phyloP scores from a whole-genome alignment of 2,888 invertebrate species.

The Axea sp. region DNA sequence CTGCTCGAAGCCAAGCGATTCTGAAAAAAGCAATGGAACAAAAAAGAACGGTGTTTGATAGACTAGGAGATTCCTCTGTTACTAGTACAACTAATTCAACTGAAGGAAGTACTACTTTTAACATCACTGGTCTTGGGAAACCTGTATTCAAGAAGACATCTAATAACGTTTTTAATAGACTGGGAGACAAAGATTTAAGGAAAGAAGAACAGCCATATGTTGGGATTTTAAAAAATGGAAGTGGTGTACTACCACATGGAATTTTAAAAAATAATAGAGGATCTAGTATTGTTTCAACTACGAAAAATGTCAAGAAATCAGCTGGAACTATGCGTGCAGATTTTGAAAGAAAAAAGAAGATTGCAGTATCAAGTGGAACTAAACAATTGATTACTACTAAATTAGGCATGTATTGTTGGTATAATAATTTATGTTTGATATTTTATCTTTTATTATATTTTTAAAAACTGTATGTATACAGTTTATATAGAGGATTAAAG shows the following conservation, averaged over 20 bases:
- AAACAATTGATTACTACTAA: constrained; percentile 68
- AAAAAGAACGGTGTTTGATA: constrained; percentile 80
- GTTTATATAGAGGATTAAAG: no score
- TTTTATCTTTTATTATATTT: no score
- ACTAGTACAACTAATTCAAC: constrained; percentile 77
- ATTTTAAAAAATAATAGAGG: constrained; percentile 71
- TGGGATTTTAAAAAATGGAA: constrained; percentile 74
- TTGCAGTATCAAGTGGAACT: constrained; percentile 63
- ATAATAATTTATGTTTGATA: background rate
- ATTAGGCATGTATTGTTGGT: constrained; percentile 67
- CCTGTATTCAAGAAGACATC: constrained; percentile 72
- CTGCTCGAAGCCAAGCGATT: constrained; percentile 77
- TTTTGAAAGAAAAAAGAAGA: constrained; percentile 73
- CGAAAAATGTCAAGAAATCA: constrained; percentile 62
- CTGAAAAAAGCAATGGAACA: constrained; percentile 74
- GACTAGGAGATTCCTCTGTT: constrained; percentile 80
- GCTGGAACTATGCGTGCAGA: constrained; percentile 77
- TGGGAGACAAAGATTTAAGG: constrained; percentile 75
- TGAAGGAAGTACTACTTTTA: constrained; percentile 71
- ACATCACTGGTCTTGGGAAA: constrained; percentile 76
- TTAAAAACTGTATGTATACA: constrained; percentile 37
- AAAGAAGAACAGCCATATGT: constrained; percentile 64
- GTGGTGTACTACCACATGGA: constrained; percentile 63
- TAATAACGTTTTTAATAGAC: constrained; percentile 75
- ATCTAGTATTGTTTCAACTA: constrained; percentile 55